Evolutionary conservation across 2,888 invertebrate genomes (phyloP).

Genomic region (Chrysomela aeneicollis): DNA sequence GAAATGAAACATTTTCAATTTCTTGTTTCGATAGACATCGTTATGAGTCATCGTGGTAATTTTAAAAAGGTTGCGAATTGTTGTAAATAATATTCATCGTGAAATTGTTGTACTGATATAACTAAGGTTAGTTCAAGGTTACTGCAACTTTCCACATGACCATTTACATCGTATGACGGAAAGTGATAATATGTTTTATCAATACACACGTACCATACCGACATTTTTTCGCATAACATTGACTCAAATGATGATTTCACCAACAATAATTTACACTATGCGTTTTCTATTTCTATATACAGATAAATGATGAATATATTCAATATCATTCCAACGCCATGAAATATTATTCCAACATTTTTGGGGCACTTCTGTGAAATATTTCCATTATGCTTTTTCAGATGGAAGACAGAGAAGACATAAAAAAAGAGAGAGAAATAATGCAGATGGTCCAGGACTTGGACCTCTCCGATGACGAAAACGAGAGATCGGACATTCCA

Average conservation of each 20-base stretch:
- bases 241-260: background rate
- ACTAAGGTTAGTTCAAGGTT: background rate
- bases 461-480: conserved; percentile 80
- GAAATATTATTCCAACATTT: too few relatives aligned
- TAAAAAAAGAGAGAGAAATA: conserved; percentile 90
- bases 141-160: conserved; percentile 1
- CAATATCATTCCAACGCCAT: too few relatives aligned
- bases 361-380: too few relatives aligned
- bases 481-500: conserved; percentile 73
- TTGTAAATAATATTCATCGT: background rate
- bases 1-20: too few relatives aligned
- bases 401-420: conserved; percentile 75
- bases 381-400: conserved; percentile 52
- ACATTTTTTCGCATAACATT: conserved; percentile 3
- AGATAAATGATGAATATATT: too few relatives aligned
- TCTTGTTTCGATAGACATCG: too few relatives aligned
- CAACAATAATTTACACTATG: background rate
- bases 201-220: background rate
- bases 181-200: conserved; percentile 1
- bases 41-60: background rate
- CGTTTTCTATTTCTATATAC: too few relatives aligned
- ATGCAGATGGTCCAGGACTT: conserved; percentile 93
- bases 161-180: background rate
- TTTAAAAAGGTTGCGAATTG: background rate
- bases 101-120: background rate